These are phyloP conservation scores for Illadopsis cleaveri DNA, from an alignment of 2,113 vertebrate genomes.

Conservation along the genomic window DNA sequence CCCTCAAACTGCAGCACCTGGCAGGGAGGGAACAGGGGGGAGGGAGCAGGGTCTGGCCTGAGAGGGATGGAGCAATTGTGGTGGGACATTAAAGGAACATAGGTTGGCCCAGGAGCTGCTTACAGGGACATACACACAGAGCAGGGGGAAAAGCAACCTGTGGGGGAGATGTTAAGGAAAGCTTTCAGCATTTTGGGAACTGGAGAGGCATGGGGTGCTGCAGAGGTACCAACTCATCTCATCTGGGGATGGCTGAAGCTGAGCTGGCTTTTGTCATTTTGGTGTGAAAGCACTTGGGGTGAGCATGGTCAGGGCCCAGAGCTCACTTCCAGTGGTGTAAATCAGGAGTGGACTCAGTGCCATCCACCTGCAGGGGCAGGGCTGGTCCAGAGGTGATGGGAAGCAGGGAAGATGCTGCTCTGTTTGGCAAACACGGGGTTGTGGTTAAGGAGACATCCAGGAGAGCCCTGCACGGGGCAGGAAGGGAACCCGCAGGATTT, in stretches of 20 bases:
- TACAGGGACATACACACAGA: neutral
- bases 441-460: neutral
- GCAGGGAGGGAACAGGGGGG: neutral
- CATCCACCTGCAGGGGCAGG: fast-evolving
- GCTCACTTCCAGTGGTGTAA: neutral
- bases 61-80: neutral
- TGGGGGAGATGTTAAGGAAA: neutral
- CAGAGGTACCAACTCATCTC: neutral
- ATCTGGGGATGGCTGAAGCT: neutral
- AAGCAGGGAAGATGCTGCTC: neutral
- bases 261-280: neutral
- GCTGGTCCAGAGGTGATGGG: neutral
- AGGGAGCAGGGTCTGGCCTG: neutral
- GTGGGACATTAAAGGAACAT: neutral
- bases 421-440: neutral
- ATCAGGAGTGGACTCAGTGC: neutral
- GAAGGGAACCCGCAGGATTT: neutral
- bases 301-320: fast-evolving
- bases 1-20: neutral
- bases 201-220: neutral
- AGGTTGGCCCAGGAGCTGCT: fast-evolving
- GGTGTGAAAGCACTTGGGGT: fast-evolving
- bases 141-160: neutral
- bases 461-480: neutral
- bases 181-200: neutral